Conservation (phyloP, 2,888 invertebrate species). For the Ophioninae sp. region DNA sequence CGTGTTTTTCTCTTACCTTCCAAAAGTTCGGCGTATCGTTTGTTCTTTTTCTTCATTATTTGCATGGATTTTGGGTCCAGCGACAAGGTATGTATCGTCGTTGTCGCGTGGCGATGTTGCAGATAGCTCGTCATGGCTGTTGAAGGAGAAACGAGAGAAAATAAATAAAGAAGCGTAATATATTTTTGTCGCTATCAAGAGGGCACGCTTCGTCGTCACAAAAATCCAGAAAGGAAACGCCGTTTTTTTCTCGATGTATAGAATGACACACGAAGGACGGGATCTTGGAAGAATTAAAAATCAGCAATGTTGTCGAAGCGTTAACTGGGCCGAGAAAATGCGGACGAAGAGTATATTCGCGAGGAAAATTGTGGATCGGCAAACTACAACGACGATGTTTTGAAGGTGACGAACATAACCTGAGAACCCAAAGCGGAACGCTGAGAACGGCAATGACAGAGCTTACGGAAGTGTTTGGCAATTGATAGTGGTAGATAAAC, state of each 20-base stretch:
- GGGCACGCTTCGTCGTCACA: no score
- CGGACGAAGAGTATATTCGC: not conserved
- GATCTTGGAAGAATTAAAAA: not conserved
- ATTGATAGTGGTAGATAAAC: conserved; percentile 11
- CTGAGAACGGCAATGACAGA: conserved; percentile 5
- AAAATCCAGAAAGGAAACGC: no score
- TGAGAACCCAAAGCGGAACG: conserved; percentile 14
- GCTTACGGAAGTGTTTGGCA: conserved; percentile 52
- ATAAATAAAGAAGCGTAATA: not conserved
- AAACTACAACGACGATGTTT: conserved; percentile 31
- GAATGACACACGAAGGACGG: no score
- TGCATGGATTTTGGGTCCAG: conserved; percentile 81
- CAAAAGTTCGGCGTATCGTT: conserved; percentile 86
- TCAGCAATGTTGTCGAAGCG: not conserved
- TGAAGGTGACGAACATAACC: conserved; percentile 44
- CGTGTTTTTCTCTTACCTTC: conserved; percentile 83
- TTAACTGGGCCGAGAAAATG: not conserved
- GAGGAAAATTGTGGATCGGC: not conserved
- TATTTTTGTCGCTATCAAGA: no score
- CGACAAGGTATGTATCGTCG: conserved; percentile 68
- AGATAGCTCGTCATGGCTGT: conserved; percentile 61
- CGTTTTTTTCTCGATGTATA: no score
- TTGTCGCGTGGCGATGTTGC: conserved; percentile 69
- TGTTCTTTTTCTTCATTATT: conserved; percentile 81
- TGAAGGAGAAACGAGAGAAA: not conserved